These are phyloP conservation scores for Thecophora atra DNA, from an alignment of 2,888 invertebrate species.

Conservation along the genomic window DNA sequence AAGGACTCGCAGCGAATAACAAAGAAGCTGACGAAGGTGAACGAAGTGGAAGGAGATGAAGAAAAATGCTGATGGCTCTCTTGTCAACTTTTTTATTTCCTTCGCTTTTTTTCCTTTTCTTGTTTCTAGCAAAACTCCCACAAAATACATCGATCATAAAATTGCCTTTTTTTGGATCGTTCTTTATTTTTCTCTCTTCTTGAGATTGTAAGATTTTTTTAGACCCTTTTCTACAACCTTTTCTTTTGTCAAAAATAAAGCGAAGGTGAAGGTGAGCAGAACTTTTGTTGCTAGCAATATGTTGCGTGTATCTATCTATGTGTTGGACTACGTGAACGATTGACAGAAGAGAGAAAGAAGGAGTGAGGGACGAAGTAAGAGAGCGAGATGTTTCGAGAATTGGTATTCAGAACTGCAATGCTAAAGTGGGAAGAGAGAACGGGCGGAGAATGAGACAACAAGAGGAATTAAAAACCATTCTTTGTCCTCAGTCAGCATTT, in stretches of 20 bases:
- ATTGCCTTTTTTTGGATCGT: not conserved
- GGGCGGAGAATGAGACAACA: too few species aligned
- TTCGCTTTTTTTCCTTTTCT: not conserved
- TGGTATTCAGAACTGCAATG: too few species aligned
- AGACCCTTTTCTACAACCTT: not conserved
- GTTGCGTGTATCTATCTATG: not conserved
- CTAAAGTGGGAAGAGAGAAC: too few species aligned
- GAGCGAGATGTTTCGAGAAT: too few species aligned
- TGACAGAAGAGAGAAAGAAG: too few species aligned
- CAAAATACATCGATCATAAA: not conserved
- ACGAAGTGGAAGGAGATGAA: too few species aligned
- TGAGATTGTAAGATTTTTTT: not conserved
- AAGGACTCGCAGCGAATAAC: too few species aligned
- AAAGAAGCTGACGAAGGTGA: too few species aligned
- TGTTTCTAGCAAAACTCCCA: not conserved
- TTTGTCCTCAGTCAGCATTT: too few species aligned
- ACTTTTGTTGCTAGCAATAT: not conserved
- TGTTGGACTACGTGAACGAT: not conserved
- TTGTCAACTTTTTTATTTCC: not conserved
- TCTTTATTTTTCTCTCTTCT: not conserved
- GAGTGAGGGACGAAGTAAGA: too few species aligned
- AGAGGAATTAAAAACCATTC: too few species aligned
- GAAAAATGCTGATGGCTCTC: not conserved
- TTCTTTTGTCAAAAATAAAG: not conserved
- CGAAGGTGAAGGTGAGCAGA: not conserved